Evolutionary conservation across 2,797 vertebrate genomes (phyloP), one percentile per base, ranked within the genome.

Genomic region (Sebastiscus albofasciatus): DNA sequence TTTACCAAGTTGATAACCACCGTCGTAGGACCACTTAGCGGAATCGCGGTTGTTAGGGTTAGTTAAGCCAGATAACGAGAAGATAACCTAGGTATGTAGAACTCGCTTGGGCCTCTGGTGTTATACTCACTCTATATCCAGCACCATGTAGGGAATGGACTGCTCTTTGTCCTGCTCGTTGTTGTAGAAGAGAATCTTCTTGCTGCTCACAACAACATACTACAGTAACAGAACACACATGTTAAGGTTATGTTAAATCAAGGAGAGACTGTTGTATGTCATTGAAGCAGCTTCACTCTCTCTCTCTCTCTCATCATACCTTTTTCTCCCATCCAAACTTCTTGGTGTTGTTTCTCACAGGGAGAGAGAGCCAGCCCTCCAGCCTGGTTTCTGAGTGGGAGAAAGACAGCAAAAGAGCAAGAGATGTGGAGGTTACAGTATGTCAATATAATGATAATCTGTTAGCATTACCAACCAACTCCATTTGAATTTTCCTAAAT

Each of bases 121-220:
- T 84, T 69, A 4, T 6, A 98, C 99, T 98, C 93, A 99, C 98
- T 99, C 97, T 83, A 99, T 99, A 87, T 99, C 98, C 55, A 99
- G 96, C 60, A 99, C 98, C 98, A 99, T 99, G 84, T 96, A 98
- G 22, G 99, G 99, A 68, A 97, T 98, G 77, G 97, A 98, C 60
- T 97, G 98, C 79, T 99, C 98, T 90, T 97, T 95, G 93, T 99
- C 98, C 85, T 97, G 97, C 87, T 99, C 98, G 0, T 96, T 99
- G 91, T 98, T 97, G 90, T 99, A 99, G 95, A 99, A 99, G 72
- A 99, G 96, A 82, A 99, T 98, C 96, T 99, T 99, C 96, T 98
- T 99, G 95, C 99, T 99, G 96, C 99, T 99, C 72, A 99, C 97
- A 36, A 99, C 97, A 71, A 99, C 98, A 66, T 98, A 99, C 99